Evolutionary conservation across 2,888 invertebrate genomes (phyloP).

Genomic region (Acleris laterana): DNA sequence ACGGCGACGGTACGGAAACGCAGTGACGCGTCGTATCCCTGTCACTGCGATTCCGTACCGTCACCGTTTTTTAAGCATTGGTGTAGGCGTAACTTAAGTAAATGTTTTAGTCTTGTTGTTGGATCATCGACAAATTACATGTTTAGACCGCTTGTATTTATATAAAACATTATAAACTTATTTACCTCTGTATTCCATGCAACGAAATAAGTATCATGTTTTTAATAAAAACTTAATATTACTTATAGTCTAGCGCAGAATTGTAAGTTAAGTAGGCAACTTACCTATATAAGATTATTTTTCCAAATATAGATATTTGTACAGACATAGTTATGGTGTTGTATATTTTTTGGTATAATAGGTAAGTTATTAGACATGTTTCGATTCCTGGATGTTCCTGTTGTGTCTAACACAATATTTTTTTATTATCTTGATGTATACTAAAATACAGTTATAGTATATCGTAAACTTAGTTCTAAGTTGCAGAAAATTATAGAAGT

Average conservation of each 20-base stretch:
- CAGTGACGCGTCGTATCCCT: no score
- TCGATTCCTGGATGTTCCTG: constrained; percentile 20
- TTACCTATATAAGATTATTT: constrained; percentile 31
- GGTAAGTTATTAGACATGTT: constrained; percentile 23
- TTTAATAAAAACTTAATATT: constrained; percentile 2
- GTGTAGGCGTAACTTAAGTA: no score
- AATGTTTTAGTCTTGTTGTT: neutral
- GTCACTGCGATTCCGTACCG: no score
- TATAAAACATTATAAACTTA: neutral
- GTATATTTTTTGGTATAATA: constrained; percentile 30
- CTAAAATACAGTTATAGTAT: neutral
- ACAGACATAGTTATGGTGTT: constrained; percentile 9
- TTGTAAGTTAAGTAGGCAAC: constrained; percentile 9
- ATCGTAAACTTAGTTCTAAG: neutral
- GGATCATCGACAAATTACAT: neutral
- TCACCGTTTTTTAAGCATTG: no score
- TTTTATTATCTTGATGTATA: neutral
- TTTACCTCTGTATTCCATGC: constrained; percentile 3
- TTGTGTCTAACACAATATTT: constrained; percentile 22
- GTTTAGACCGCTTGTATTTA: neutral
- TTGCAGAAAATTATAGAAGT: neutral
- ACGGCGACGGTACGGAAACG: no score
- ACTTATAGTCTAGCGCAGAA: constrained; percentile 24
- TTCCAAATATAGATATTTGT: constrained; percentile 21
- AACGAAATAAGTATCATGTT: constrained; percentile 17